Conservation (phyloP, 2,888 invertebrate genomes). For the Ectropis crepuscularia region DNA sequence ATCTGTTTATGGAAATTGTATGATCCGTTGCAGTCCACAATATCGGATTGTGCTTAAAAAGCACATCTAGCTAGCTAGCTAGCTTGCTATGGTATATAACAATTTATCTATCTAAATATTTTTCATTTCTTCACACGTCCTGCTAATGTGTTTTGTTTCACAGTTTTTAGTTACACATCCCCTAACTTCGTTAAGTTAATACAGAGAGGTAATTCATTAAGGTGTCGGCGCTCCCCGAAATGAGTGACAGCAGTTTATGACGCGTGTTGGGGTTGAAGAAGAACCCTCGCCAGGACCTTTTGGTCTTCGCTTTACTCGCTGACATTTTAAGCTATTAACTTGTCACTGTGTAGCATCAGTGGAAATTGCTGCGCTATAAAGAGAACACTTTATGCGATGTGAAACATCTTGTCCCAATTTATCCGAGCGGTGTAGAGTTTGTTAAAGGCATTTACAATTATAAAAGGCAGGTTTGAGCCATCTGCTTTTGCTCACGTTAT, state of each 20-base stretch:
- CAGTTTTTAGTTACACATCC: slow-evolving; percentile 10
- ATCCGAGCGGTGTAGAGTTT: slow-evolving; percentile 5
- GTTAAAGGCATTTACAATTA: slow-evolving; percentile 14
- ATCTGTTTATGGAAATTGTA: too few species aligned
- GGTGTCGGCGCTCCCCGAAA: slow-evolving; percentile 33
- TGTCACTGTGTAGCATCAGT: slow-evolving; percentile 65
- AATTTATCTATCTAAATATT: too few species aligned
- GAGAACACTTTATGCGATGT: slow-evolving; percentile 28
- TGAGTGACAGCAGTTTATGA: slow-evolving; percentile 40
- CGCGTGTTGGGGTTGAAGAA: slow-evolving; percentile 36
- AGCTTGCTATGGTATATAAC: too few species aligned
- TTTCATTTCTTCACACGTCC: not conserved
- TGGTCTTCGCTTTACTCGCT: slow-evolving; percentile 55
- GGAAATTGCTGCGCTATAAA: slow-evolving; percentile 40
- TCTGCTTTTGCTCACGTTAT: slow-evolving; percentile 1
- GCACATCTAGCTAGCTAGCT: too few species aligned
- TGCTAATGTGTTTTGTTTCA: slow-evolving; percentile 1
- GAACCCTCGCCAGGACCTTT: slow-evolving; percentile 53
- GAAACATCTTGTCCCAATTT: slow-evolving; percentile 20
- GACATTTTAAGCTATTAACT: slow-evolving; percentile 71
- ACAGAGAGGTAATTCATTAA: slow-evolving; percentile 36
- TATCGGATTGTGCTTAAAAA: too few species aligned
- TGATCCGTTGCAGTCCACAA: too few species aligned
- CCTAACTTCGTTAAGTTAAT: slow-evolving; percentile 35
- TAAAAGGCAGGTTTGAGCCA: slow-evolving; percentile 1